These are phyloP conservation scores for Drosophila peninsularis DNA, from an alignment of 2,888 invertebrate genomes.

Conservation along the genomic window DNA sequence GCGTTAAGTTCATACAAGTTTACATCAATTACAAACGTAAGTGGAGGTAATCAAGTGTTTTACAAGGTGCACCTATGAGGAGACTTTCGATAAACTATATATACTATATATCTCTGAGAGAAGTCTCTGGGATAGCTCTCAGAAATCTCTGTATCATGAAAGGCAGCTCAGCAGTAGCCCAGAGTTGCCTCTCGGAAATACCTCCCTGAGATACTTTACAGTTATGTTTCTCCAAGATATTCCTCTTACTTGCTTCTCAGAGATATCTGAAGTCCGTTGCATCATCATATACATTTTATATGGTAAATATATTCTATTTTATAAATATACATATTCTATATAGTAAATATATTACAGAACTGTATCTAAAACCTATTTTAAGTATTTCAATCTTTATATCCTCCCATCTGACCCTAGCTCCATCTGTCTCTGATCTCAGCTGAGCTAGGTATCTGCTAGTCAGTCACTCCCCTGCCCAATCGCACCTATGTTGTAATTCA, in stretches of 20 bases:
- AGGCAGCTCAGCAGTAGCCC: too few species aligned
- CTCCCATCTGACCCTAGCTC: neutral
- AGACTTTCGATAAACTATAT: neutral
- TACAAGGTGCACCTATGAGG: neutral
- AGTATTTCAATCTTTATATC: neutral
- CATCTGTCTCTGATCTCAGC: neutral
- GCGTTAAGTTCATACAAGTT: conserved; percentile 56
- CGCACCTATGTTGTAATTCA: neutral
- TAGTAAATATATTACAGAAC: too few species aligned
- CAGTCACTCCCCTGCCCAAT: neutral
- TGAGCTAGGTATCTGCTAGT: neutral
- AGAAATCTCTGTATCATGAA: neutral
- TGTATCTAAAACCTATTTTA: too few species aligned
- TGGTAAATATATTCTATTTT: too few species aligned
- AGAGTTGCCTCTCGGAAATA: neutral
- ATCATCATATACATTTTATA: too few species aligned
- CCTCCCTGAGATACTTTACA: neutral
- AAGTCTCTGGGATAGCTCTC: neutral
- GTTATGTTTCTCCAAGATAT: neutral
- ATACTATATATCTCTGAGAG: neutral
- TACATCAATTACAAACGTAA: conserved; percentile 28
- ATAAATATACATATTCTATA: too few species aligned
- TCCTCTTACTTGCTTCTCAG: neutral
- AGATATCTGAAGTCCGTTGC: neutral
- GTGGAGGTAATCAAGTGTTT: conserved; percentile 13